phyloP scores from a whole-genome alignment of 2,113 vertebrate genomes.

The Melanotaenia duboulayi region DNA sequence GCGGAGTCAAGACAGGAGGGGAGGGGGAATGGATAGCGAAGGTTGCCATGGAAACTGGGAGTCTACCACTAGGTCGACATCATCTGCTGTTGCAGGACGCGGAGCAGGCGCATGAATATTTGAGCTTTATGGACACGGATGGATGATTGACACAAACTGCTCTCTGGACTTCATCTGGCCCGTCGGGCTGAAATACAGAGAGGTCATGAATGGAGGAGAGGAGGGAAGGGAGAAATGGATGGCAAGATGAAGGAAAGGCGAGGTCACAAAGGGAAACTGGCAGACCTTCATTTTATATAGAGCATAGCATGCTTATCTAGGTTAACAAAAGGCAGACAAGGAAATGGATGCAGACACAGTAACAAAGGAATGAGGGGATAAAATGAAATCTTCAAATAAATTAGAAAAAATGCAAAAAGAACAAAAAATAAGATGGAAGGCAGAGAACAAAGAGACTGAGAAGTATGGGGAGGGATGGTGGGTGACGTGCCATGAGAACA shows the following conservation, averaged over 20 bases:
- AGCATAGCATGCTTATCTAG: constrained; percentile 47
- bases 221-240: background rate
- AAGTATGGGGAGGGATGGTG: constrained; percentile 30
- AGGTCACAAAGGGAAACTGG: constrained; percentile 45
- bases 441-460: constrained; percentile 46
- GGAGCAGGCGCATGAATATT: constrained; percentile 71
- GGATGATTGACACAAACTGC: constrained; percentile 30
- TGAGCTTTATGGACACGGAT: constrained; percentile 70
- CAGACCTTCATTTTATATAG: constrained; percentile 62
- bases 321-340: constrained; percentile 15
- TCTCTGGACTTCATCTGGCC: constrained; percentile 23
- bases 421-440: constrained; percentile 11
- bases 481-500: constrained; percentile 57
- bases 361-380: background rate
- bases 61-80: constrained; percentile 68
- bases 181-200: constrained; percentile 28
- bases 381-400: constrained; percentile 22
- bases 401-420: constrained; percentile 28
- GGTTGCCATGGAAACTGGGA: constrained; percentile 80
- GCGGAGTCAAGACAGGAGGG: constrained; percentile 35
- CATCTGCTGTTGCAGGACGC: constrained; percentile 56
- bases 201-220: constrained; percentile 17
- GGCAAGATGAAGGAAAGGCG: constrained; percentile 25
- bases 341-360: constrained; percentile 18
- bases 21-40: constrained; percentile 38